phyloP scores from a whole-genome alignment of 2,797 vertebrate species.

The Rhynchotus rufescens region DNA sequence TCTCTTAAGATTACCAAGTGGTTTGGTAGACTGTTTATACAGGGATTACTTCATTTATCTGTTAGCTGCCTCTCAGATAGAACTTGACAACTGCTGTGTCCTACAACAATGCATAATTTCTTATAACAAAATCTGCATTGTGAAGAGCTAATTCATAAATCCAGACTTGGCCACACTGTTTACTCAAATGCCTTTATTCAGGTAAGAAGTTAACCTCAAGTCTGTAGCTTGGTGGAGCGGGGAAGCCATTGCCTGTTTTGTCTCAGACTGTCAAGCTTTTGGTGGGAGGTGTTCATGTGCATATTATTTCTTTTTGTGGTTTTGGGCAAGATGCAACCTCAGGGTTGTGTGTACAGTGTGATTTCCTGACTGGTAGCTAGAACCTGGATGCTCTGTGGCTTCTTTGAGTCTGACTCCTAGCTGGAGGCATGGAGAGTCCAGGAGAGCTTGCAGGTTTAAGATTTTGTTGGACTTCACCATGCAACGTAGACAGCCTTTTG shows the following conservation, averaged over 20 bases:
- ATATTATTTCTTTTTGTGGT: background rate
- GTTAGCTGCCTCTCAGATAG: background rate
- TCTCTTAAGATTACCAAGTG: background rate
- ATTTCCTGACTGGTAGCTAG: background rate
- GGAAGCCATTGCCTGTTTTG: background rate
- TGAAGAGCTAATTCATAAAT: background rate
- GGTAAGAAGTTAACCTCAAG: background rate
- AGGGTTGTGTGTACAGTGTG: background rate
- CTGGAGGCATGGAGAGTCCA: rapidly evolving
- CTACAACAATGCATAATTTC: background rate
- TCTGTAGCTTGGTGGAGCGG: background rate
- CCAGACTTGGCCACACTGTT: background rate
- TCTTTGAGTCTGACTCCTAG: background rate
- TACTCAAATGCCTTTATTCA: background rate
- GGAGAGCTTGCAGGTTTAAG: background rate
- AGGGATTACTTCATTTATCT: conserved; percentile 19
- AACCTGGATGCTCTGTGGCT: too few relatives aligned
- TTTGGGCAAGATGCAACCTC: background rate
- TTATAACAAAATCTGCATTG: background rate
- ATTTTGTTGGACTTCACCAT: background rate
- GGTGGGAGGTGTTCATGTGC: background rate
- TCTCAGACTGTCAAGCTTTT: background rate
- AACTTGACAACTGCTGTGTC: background rate
- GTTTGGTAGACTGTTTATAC: conserved; percentile 7
- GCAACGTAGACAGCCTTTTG: background rate